phyloP scores from a whole-genome alignment of 2,113 vertebrate species.

The Cyrtonyx montezumae region DNA sequence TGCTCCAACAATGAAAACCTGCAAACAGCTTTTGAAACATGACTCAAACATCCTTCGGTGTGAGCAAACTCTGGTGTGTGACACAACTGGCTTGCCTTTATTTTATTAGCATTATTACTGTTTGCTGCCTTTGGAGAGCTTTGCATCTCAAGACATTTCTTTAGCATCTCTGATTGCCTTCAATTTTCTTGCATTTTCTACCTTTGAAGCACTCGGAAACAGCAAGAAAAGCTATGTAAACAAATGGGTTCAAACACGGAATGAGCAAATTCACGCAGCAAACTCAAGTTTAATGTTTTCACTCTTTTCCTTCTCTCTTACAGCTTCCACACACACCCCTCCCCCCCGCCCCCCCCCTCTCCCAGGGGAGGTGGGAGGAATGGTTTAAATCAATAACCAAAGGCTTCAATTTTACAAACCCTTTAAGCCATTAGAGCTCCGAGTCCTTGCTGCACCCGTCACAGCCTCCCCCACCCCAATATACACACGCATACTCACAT shows the following conservation, averaged over 20 bases:
- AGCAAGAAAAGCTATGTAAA: not conserved
- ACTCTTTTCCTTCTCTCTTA: not conserved
- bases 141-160: not conserved
- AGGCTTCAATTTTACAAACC: slow-evolving; percentile 64
- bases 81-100: not conserved
- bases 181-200: not conserved
- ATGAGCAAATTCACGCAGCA: not conserved
- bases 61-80: not conserved
- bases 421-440: slow-evolving; percentile 28
- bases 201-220: not conserved
- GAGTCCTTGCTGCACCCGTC: not conserved
- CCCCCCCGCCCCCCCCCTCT: not conserved
- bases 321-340: not conserved
- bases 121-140: not conserved
- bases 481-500: not conserved
- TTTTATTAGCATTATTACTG: not conserved
- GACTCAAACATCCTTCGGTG: not conserved
- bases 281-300: slow-evolving; percentile 16
- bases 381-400: slow-evolving; percentile 74
- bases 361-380: slow-evolving; percentile 56
- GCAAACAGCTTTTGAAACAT: slow-evolving; percentile 42
- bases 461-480: not conserved
- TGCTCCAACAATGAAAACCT: not conserved
- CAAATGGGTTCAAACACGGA: not conserved
- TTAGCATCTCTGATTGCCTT: not conserved